Evolutionary conservation across 2,797 vertebrate genomes (phyloP).

Genomic region (Amphiprion clarkii): DNA sequence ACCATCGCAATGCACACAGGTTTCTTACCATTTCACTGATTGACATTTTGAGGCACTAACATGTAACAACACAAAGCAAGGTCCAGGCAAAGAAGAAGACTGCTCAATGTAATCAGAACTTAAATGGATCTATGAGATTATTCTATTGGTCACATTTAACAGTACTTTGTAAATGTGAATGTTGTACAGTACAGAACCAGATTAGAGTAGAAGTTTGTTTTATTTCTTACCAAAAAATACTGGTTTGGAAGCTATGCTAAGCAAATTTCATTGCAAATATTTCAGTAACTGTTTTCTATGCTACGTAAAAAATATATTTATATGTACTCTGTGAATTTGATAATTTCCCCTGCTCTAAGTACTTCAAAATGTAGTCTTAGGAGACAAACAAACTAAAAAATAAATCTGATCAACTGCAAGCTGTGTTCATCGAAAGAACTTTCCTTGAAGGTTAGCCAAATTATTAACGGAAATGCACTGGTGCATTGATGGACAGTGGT

Average conservation of each 20-base stretch:
- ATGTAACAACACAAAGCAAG: neutral
- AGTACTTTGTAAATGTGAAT: neutral
- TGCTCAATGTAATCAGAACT: neutral
- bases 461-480: slow-evolving; percentile 79
- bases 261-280: neutral
- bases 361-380: slow-evolving; percentile 4
- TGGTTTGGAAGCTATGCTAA: neutral
- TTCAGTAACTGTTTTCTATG: neutral
- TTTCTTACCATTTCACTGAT: neutral
- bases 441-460: slow-evolving; percentile 84
- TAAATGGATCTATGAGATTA: neutral
- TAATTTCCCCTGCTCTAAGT: too few relatives aligned
- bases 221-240: neutral
- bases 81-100: neutral
- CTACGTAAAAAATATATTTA: too few relatives aligned
- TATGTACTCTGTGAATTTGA: too few relatives aligned
- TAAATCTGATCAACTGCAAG: slow-evolving; percentile 26
- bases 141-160: neutral
- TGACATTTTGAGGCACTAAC: neutral
- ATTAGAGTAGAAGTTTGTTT: neutral
- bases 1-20: neutral
- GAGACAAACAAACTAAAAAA: slow-evolving; percentile 23
- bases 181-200: neutral
- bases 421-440: slow-evolving; percentile 52
- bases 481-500: slow-evolving; percentile 71